A percentile compares a stretch with the other conserved stretches of the same genome.
Conservation (phyloP, 2,888 invertebrate species). For the Drosophila picticornis region DNA sequence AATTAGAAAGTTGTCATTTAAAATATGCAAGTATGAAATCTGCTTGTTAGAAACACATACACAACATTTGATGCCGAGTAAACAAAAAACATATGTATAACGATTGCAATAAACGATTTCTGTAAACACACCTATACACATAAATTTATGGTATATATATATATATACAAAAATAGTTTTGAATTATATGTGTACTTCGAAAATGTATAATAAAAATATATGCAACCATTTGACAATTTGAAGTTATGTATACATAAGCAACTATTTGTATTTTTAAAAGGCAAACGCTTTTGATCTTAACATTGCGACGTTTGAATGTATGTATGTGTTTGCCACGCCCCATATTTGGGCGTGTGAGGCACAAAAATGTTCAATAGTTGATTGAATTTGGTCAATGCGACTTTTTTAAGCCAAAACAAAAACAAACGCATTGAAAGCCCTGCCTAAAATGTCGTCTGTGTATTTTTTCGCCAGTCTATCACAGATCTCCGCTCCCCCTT, state of each 20-base stretch:
- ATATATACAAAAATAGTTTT: slow-evolving; percentile 17
- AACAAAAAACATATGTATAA: slow-evolving; percentile 47
- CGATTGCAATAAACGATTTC: slow-evolving; percentile 50
- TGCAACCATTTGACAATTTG: slow-evolving; percentile 23
- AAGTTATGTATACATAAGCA: slow-evolving; percentile 10
- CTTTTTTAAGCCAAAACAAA: slow-evolving; percentile 47
- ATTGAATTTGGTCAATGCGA: slow-evolving; percentile 67
- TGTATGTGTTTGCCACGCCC: slow-evolving; percentile 4
- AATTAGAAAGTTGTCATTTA: slow-evolving; percentile 32
- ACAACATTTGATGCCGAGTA: slow-evolving; percentile 17
- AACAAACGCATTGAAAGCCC: slow-evolving; percentile 49
- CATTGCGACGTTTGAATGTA: not conserved
- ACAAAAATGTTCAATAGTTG: slow-evolving; percentile 48
- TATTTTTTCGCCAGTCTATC: slow-evolving; percentile 16
- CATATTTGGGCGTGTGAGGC: slow-evolving; percentile 53
- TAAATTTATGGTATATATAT: slow-evolving; percentile 7
- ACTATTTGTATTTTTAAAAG: slow-evolving; percentile 25
- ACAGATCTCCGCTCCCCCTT: slow-evolving; percentile 19
- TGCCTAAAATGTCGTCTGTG: slow-evolving; percentile 56
- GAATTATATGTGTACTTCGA: slow-evolving; percentile 7
- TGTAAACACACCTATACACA: slow-evolving; percentile 23
- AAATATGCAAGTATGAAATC: slow-evolving; percentile 42
- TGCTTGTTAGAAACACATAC: slow-evolving; percentile 14
- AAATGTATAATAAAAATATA: slow-evolving; percentile 29
- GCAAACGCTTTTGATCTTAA: slow-evolving; percentile 38